These are phyloP conservation scores for Macrophya annulata DNA, from an alignment of 2,888 invertebrate species.

Conservation along the genomic window DNA sequence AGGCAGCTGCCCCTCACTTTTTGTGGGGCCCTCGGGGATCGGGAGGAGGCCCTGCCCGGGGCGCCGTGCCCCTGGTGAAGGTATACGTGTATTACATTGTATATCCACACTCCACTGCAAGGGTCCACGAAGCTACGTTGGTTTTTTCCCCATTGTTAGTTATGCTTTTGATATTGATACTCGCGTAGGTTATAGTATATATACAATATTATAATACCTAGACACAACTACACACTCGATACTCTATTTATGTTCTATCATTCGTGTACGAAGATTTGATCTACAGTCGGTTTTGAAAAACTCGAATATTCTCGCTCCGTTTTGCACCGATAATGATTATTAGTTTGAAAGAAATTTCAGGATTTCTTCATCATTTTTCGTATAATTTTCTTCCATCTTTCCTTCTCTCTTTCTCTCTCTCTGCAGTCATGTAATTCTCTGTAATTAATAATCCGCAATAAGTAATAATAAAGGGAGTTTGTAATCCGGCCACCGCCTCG, in stretches of 20 bases:
- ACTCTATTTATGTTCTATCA: slow-evolving; percentile 35
- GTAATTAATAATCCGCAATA: slow-evolving; percentile 79
- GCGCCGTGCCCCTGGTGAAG: slow-evolving; percentile 58
- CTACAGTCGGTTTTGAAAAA: slow-evolving; percentile 7
- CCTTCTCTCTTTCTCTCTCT: not conserved
- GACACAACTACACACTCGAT: slow-evolving; percentile 1
- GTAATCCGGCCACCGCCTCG: slow-evolving; percentile 75
- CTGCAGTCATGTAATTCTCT: slow-evolving; percentile 65
- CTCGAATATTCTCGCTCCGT: not conserved
- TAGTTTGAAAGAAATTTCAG: not conserved
- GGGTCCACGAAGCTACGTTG: slow-evolving; percentile 56
- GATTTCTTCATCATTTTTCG: not conserved
- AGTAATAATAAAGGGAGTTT: slow-evolving; percentile 77
- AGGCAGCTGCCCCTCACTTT: slow-evolving; percentile 73
- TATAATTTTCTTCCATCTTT: not conserved
- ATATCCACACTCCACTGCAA: slow-evolving; percentile 31
- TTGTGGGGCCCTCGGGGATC: slow-evolving; percentile 50
- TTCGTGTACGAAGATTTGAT: slow-evolving; percentile 17
- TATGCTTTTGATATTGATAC: slow-evolving; percentile 74
- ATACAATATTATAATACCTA: too few species aligned
- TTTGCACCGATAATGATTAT: not conserved
- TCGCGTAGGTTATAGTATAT: slow-evolving; percentile 53
- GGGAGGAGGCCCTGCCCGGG: slow-evolving; percentile 54
- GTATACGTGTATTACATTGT: slow-evolving; percentile 57
- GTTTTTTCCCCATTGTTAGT: slow-evolving; percentile 74